Percentiles rank a stretch among this genome's conserved stretches.
These are phyloP conservation scores for Saxicola maurus DNA, from an alignment of 2,797 vertebrate genomes.

Conservation along the genomic window DNA sequence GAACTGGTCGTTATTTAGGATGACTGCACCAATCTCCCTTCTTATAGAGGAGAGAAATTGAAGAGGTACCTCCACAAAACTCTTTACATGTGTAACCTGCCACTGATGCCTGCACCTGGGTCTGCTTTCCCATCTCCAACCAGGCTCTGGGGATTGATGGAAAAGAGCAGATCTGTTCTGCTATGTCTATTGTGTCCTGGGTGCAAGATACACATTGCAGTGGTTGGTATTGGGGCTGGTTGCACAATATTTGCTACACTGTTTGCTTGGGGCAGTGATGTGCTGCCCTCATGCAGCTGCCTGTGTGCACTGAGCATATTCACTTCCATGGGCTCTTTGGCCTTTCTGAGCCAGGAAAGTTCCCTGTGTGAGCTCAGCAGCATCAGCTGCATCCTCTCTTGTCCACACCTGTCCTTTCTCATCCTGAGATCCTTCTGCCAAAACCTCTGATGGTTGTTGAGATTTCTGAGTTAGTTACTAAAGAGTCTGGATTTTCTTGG, in stretches of 20 bases:
- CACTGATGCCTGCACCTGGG: neutral
- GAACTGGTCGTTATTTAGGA: neutral
- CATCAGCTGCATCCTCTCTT: neutral
- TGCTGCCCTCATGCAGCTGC: neutral
- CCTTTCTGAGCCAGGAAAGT: neutral
- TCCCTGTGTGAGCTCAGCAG: neutral
- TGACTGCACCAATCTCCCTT: neutral
- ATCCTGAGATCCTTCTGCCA: neutral
- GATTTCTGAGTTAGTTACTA: neutral
- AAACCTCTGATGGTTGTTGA: neutral
- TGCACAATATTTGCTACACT: neutral
- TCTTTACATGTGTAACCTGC: accelerated
- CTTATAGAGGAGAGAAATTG: neutral
- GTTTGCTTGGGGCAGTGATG: neutral
- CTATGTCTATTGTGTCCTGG: neutral
- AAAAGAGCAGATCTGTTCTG: neutral
- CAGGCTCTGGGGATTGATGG: accelerated
- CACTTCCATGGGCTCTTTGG: neutral
- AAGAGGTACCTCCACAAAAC: neutral
- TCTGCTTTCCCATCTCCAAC: neutral
- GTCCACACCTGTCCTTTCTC: neutral
- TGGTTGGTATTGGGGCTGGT: neutral
- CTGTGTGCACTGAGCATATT: accelerated
- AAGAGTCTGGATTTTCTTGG: neutral
- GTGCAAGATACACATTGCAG: neutral